A percentile compares a stretch with the other conserved stretches of the same genome.
Evolutionary conservation across 2,113 vertebrate genomes (phyloP).

Genomic region (Leptobrachium ailaonicum): DNA sequence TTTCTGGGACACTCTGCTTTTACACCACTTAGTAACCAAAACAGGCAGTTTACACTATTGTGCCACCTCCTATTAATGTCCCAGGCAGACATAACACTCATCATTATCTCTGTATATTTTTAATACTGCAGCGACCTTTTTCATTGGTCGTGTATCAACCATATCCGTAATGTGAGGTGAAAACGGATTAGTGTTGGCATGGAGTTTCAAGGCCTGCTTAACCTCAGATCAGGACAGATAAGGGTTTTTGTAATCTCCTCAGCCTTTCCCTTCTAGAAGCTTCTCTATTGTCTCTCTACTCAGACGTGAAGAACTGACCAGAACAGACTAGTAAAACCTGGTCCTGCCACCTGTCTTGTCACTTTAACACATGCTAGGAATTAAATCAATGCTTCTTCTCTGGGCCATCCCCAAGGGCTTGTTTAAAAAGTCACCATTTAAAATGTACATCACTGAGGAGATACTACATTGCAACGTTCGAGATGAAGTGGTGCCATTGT

Average conservation of each 20-base stretch:
- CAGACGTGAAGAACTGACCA: background rate
- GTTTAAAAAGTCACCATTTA: too few relatives aligned
- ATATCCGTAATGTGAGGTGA: background rate
- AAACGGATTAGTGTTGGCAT: background rate
- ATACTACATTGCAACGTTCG: background rate
- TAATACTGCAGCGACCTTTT: too few relatives aligned
- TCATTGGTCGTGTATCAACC: too few relatives aligned
- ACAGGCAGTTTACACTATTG: too few relatives aligned
- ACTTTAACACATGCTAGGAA: background rate
- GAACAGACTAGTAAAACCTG: slow-evolving; percentile 8
- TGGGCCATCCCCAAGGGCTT: too few relatives aligned
- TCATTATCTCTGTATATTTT: background rate
- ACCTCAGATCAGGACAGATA: slow-evolving; percentile 1
- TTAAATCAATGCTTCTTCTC: background rate
- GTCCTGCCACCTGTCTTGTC: background rate
- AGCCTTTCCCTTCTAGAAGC: background rate
- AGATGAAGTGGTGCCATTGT: background rate
- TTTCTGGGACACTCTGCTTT: too few relatives aligned
- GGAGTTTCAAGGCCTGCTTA: background rate
- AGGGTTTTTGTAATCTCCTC: background rate
- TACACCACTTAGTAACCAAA: too few relatives aligned
- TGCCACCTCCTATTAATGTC: too few relatives aligned
- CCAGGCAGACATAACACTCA: background rate
- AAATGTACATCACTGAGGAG: background rate
- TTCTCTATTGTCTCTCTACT: background rate